Evolutionary conservation across 2,888 invertebrate species (phyloP), one percentile per base, ranked within the genome.

Genomic region (Leptothorax acervorum): DNA sequence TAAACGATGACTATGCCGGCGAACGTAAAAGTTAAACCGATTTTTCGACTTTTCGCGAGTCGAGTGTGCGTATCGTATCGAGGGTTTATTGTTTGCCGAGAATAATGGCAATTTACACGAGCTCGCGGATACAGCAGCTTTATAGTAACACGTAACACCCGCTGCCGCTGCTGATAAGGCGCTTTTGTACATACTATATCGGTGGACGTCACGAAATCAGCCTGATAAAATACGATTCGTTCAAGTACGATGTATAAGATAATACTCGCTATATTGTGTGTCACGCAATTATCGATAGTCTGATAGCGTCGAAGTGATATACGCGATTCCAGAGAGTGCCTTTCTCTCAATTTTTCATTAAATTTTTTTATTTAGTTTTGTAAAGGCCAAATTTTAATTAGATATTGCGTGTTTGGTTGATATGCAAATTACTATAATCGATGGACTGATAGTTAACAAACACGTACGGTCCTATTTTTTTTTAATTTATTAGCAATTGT

Each of bases 71-170:
- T 57, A 66, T 66, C 51, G 39, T 12, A 42, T 73, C 60, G 78
- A 60, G 31, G 15, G 39, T 12, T 73, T 39, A 68, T 86, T 89
- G 74, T 85, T 85, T 85, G 82, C 45, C 70, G 45, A 55, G 78
- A 82, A 83, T 79, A 86, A 82, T 75, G 48, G 66, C 74, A 84
- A 82, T 85, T 89, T 85, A 81, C 78, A 78, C 48, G 78, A 73
- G 45, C 74, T 48, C 82, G 62, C 82, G 62, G 78, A 85, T 86
- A 76, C 71, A 83, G 70, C 71, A 73, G 82, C 68, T 82, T 42
- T 83, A 70, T 88, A 83, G 88, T 87, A 87, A 89, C 84, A 75
- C 82, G 86, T 88, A 86, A 90, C 89, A 87, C 83, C 84, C 85
- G 90, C 84, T 51, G 86, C 78, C 65, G 39, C 18, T 79, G 55